Conservation (phyloP, 2,113 vertebrate species). For the Erythrocercus mccallii region DNA sequence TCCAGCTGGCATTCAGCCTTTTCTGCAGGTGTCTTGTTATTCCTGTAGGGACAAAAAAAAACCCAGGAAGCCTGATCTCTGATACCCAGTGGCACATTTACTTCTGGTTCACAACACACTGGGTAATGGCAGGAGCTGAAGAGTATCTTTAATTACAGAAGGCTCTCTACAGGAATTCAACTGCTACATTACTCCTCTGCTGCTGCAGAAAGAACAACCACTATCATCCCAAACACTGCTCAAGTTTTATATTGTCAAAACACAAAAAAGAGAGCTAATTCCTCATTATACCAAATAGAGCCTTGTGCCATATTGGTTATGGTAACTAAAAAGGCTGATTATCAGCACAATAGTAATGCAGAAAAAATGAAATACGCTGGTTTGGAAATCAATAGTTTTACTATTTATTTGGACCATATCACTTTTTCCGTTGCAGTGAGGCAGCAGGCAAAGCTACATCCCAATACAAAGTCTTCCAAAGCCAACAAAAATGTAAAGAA, state of each 20-base stretch:
- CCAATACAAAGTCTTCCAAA: not conserved
- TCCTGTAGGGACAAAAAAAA: not conserved
- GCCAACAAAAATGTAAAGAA: not conserved
- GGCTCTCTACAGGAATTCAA: not conserved
- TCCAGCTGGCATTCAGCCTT: not conserved
- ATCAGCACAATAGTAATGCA: not conserved
- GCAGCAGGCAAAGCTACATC: not conserved
- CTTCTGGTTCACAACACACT: not conserved
- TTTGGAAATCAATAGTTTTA: not conserved
- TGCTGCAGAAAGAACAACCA: not conserved
- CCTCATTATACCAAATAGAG: not conserved
- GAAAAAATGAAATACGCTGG: rapidly evolving
- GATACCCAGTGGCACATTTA: not conserved
- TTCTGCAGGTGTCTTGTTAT: not conserved
- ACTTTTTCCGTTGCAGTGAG: not conserved
- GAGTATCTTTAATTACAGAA: not conserved
- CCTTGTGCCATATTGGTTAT: rapidly evolving
- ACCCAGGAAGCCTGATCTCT: not conserved
- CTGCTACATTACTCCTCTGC: not conserved
- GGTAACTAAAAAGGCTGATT: not conserved
- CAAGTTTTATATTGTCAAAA: not conserved
- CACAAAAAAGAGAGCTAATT: not conserved
- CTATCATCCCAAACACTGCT: not conserved
- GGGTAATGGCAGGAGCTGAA: not conserved
- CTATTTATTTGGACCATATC: not conserved